These are phyloP conservation scores for Kryptopterus vitreolus DNA, from an alignment of 2,797 vertebrate genomes.

Conservation along the genomic window DNA sequence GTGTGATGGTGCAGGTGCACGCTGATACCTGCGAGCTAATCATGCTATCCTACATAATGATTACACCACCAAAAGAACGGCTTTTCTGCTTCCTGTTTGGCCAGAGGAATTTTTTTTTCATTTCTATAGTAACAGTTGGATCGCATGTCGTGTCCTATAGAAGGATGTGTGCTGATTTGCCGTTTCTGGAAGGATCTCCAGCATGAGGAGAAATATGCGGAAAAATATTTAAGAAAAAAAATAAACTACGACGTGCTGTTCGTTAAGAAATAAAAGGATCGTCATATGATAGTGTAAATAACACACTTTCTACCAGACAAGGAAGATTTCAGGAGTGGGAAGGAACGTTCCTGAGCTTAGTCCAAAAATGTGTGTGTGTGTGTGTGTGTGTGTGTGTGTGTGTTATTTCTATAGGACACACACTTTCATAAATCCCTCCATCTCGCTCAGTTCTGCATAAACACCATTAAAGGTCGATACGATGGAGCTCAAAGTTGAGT, in stretches of 20 bases:
- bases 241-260: neutral
- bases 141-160: too few relatives aligned
- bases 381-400: constrained; percentile 47
- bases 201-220: too few relatives aligned
- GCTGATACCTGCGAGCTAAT: too few relatives aligned
- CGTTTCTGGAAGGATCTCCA: too few relatives aligned
- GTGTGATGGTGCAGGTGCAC: neutral
- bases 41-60: too few relatives aligned
- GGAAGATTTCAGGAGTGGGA: constrained; percentile 12
- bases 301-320: neutral
- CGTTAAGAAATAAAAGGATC: neutral
- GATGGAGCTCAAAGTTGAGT: constrained; percentile 63
- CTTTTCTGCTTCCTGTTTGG: too few relatives aligned
- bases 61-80: too few relatives aligned
- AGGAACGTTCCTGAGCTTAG: too few relatives aligned
- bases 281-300: neutral
- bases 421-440: constrained; percentile 49
- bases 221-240: too few relatives aligned
- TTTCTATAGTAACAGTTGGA: too few relatives aligned
- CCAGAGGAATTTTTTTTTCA: too few relatives aligned
- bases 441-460: constrained; percentile 52
- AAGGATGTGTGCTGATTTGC: too few relatives aligned
- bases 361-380: constrained; percentile 40
- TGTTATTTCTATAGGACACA: constrained; percentile 48
- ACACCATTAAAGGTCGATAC: constrained; percentile 58